These are phyloP conservation scores for Drosophila falleni DNA, from an alignment of 2,888 invertebrate genomes.

Conservation along the genomic window DNA sequence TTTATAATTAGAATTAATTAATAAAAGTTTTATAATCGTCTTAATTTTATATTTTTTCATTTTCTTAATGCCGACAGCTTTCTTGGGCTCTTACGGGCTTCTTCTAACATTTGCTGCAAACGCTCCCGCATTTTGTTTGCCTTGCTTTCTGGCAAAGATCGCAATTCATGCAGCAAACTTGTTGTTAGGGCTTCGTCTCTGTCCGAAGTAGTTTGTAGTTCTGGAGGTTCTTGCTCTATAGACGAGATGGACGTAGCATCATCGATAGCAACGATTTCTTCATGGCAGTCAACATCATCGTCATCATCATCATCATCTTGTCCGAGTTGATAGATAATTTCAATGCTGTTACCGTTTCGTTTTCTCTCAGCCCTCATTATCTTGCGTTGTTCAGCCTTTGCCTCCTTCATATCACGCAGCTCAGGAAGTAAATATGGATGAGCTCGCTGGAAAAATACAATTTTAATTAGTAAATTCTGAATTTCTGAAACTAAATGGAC, in stretches of 20 bases:
- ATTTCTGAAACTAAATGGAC: neutral
- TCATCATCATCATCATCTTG: neutral
- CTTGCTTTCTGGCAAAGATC: neutral
- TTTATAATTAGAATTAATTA: no score
- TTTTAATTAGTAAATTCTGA: neutral
- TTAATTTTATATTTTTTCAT: no score
- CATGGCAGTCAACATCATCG: neutral
- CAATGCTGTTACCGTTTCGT: neutral
- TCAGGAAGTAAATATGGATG: neutral
- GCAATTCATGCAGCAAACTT: neutral
- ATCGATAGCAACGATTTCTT: neutral
- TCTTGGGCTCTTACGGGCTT: neutral
- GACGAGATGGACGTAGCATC: neutral
- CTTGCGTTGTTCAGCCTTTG: neutral
- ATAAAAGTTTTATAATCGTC: no score
- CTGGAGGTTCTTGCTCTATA: neutral
- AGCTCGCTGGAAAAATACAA: neutral
- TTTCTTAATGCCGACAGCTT: neutral
- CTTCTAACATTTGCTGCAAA: neutral
- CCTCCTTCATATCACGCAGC: conserved; percentile 1
- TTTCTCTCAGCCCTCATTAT: neutral
- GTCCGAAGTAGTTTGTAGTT: no score
- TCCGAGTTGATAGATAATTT: no score
- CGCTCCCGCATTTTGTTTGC: neutral
- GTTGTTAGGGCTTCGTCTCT: neutral